Evolutionary conservation across 2,113 vertebrate species (phyloP).

Genomic region (Bothrops jararaca): DNA sequence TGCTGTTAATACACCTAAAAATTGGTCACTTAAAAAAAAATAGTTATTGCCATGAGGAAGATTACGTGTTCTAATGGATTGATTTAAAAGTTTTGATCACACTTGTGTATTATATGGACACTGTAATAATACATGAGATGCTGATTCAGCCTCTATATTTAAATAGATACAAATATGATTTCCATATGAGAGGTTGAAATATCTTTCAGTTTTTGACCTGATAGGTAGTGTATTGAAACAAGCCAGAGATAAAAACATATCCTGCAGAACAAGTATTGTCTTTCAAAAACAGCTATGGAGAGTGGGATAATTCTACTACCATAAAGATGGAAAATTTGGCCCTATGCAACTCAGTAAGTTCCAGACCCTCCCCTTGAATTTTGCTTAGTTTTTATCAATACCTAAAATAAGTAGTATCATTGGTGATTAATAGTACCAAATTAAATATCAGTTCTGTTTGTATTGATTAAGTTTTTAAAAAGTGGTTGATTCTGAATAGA

Average conservation of each 20-base stretch:
- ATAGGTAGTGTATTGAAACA: background rate
- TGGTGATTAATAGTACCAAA: background rate
- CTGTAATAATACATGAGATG: background rate
- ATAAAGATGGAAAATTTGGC: background rate
- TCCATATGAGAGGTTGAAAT: background rate
- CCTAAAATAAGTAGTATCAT: background rate
- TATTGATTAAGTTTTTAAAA: background rate
- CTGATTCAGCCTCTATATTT: background rate
- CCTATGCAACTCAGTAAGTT: background rate
- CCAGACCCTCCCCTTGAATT: background rate
- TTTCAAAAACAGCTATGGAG: background rate
- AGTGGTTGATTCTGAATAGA: background rate
- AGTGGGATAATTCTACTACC: background rate
- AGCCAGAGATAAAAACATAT: background rate
- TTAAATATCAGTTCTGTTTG: background rate
- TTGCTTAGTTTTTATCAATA: background rate
- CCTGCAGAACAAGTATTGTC: background rate
- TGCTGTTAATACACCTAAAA: background rate
- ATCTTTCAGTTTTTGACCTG: background rate
- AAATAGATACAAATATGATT: background rate
- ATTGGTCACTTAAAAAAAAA: background rate
- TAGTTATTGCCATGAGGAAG: background rate
- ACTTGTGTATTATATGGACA: background rate
- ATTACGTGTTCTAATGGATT: background rate
- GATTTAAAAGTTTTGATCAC: background rate